These are phyloP conservation scores for Malthinus flaveolus DNA, from an alignment of 2,888 invertebrate genomes.

Conservation along the genomic window DNA sequence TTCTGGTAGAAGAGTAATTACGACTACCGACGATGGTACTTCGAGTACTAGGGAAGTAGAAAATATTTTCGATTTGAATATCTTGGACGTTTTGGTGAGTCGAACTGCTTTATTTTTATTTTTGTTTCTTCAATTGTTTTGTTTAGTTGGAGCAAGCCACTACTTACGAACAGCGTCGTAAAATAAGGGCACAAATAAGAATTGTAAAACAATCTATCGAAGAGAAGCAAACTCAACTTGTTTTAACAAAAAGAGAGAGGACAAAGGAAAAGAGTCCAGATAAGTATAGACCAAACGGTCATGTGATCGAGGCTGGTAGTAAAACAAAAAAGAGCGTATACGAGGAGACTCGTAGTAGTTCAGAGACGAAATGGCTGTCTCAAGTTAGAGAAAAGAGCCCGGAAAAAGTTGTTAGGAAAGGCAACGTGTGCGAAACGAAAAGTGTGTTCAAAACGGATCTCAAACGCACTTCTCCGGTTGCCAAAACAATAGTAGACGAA, in stretches of 20 bases:
- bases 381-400: constrained; percentile 15
- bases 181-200: constrained; percentile 77
- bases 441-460: constrained; percentile 39
- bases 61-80: constrained; percentile 70
- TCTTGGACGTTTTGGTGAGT: constrained; percentile 73
- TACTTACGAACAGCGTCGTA: constrained; percentile 76
- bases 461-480: constrained; percentile 48
- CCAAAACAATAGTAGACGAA: constrained; percentile 54
- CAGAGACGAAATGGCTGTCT: not conserved
- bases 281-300: constrained; percentile 13
- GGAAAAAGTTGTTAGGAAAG: constrained; percentile 1
- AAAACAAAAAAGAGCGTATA: not conserved
- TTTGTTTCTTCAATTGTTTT: constrained; percentile 9
- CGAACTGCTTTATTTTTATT: constrained; percentile 3
- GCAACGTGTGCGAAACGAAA: constrained; percentile 23
- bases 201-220: constrained; percentile 65
- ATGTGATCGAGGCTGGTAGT: not conserved
- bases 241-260: constrained; percentile 35
- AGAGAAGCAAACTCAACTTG: constrained; percentile 39
- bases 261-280: constrained; percentile 41
- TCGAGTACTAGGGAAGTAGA: constrained; percentile 63
- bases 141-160: constrained; percentile 74
- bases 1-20: constrained; percentile 57
- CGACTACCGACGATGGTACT: constrained; percentile 51
- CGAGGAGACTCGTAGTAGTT: not conserved